These are phyloP conservation scores for Lepidocolaptes lacrymiger DNA, from an alignment of 2,797 vertebrate species.

Conservation along the genomic window DNA sequence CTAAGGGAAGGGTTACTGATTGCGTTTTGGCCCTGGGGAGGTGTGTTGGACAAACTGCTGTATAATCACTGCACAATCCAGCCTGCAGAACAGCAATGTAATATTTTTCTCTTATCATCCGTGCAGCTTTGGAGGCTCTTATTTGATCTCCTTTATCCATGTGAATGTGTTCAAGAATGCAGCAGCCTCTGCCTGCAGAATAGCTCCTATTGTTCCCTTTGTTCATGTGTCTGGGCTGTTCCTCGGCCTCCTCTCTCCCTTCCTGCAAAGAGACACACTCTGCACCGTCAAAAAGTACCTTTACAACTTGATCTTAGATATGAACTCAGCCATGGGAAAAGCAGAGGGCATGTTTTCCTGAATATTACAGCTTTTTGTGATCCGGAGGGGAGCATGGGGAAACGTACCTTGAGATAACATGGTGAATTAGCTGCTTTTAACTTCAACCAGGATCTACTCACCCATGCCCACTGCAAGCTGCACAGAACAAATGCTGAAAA, in stretches of 20 bases:
- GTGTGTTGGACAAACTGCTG: conserved; percentile 20
- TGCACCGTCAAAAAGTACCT: background rate
- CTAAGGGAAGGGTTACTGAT: conserved; percentile 36
- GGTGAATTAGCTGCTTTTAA: background rate
- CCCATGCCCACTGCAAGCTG: background rate
- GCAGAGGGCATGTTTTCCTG: background rate
- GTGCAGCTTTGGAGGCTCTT: conserved; percentile 3
- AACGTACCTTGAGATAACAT: background rate
- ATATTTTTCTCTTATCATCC: conserved; percentile 26
- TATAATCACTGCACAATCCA: conserved; percentile 1
- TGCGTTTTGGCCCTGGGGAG: conserved; percentile 28
- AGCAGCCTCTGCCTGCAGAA: conserved; percentile 43
- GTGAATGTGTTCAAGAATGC: conserved; percentile 5
- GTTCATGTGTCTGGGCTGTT: background rate
- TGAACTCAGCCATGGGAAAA: background rate
- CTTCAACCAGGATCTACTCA: background rate
- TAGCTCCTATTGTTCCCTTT: conserved; percentile 33
- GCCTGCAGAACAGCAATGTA: background rate
- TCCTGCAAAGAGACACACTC: background rate
- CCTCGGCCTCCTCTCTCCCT: conserved; percentile 9
- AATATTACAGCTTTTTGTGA: background rate
- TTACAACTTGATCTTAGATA: background rate
- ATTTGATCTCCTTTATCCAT: conserved; percentile 45
- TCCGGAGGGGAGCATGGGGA: background rate
- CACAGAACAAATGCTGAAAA: background rate